These are phyloP conservation scores for Cantharis lateralis DNA, from an alignment of 2,888 invertebrate genomes.

Conservation along the genomic window DNA sequence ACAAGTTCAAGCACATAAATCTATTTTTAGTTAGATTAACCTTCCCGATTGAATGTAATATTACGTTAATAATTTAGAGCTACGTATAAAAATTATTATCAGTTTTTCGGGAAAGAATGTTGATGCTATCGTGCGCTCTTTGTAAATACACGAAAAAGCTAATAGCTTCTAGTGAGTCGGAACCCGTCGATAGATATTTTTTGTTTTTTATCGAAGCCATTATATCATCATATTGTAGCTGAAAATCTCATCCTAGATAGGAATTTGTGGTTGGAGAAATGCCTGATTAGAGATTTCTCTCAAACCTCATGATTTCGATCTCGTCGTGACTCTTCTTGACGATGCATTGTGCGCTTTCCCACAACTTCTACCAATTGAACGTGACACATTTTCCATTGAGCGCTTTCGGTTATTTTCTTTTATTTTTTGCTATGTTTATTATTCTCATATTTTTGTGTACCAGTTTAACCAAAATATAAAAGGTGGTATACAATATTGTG, in stretches of 20 bases:
- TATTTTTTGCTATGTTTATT: background rate
- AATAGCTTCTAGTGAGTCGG: background rate
- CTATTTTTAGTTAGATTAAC: background rate
- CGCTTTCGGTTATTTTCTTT: background rate
- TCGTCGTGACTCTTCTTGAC: background rate
- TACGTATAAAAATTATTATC: background rate
- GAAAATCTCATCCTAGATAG: background rate
- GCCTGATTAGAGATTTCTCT: background rate
- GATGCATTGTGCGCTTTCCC: background rate
- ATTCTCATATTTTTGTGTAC: background rate
- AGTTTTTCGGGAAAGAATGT: background rate
- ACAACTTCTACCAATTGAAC: background rate
- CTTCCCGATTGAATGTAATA: background rate
- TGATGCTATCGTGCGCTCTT: background rate
- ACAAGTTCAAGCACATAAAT: conserved; percentile 4
- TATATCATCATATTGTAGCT: background rate
- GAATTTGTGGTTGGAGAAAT: background rate
- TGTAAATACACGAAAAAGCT: background rate
- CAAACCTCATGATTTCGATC: background rate
- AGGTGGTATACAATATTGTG: background rate
- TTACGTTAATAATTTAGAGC: background rate
- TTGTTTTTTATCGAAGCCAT: no score
- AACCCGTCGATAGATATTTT: background rate
- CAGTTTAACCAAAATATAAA: background rate
- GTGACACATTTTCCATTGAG: background rate